Base-by-base conservation (phyloP, 2,888 invertebrate species). In the Caenorhabditis sp. region DNA sequence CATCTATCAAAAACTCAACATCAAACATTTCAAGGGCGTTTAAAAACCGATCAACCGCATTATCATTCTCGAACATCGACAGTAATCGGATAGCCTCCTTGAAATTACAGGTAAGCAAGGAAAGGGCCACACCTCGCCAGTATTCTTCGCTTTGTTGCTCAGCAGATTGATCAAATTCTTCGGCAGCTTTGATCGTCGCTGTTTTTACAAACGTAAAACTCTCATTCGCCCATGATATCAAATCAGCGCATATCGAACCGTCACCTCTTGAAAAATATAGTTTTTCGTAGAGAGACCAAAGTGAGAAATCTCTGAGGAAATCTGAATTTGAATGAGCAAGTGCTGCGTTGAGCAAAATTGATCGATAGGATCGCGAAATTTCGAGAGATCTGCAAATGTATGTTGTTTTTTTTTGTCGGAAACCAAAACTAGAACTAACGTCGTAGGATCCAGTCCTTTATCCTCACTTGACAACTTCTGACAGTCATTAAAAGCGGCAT, bases 241-340 rank as follows among this genome's bases (percentile, higher is more conserved):
- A 50, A 63, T 80, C 80, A 0, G 64, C 50, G 17, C 66, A 63
- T 20, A 80, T 70, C n/a, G 77, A 69, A 21, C 67, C 67, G 60
- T 80, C 77, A 43, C 77, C 73, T 54, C 60, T 43, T 17, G 63
- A 56, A 14, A 80, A 70, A 66, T 70, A 77, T 23, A 80, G 64
- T 58, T 72, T 73, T 26, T 80, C 80, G 62, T 71, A 80, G 1
- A 80, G 53, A 1, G 70, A 72, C 80, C 80, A 80, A 5, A 80
- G 56, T 3, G 75, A 67, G 49, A 76, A 77, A 36, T 80, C 77
- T 0, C 63, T 60, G 50, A 73, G 68, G 52, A 76, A 64, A 10
- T 71, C 67, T 7, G 60, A 53, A 49, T 54, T 63, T 1, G 58
- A 52, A 12, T 67, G 68, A 20, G 64, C 58, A 7, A 63, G 38